Evolutionary conservation across 2,797 vertebrate species (phyloP).

Genomic region (Sebastes itinus): DNA sequence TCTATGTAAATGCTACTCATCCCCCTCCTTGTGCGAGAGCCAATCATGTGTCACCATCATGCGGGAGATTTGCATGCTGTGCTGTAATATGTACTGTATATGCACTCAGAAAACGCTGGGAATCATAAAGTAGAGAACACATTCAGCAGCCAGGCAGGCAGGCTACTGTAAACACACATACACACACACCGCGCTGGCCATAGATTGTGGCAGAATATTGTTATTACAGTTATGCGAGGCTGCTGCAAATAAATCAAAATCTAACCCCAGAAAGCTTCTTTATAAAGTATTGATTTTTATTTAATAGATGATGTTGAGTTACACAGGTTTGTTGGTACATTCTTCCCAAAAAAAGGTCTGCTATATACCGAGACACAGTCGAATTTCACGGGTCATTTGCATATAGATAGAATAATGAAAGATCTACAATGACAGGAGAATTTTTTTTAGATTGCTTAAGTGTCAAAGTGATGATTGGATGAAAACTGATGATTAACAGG

Average conservation of each 20-base stretch:
- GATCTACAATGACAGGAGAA: conserved; percentile 27
- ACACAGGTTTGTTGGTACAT: neutral
- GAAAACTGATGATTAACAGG: conserved; percentile 53
- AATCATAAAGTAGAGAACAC: neutral
- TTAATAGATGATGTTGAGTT: neutral
- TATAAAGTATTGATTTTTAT: no score
- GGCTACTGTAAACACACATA: neutral
- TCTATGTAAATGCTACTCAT: neutral
- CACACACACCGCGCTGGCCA: neutral
- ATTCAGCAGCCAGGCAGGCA: neutral
- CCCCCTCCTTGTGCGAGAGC: neutral
- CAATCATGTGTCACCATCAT: neutral
- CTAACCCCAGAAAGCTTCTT: neutral
- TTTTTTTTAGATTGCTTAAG: conserved; percentile 43
- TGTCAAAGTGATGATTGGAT: conserved; percentile 54
- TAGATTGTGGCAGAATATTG: neutral
- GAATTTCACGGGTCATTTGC: conserved; percentile 56
- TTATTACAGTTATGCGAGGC: conserved; percentile 4
- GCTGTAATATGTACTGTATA: neutral
- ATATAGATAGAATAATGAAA: conserved; percentile 70
- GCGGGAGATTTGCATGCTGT: neutral
- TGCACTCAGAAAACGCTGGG: neutral
- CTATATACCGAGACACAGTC: neutral
- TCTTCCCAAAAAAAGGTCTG: conserved; percentile 23
- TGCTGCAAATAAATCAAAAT: conserved; percentile 21